Conservation (phyloP, 2,888 invertebrate species). For the Thymelicus sylvestris region DNA sequence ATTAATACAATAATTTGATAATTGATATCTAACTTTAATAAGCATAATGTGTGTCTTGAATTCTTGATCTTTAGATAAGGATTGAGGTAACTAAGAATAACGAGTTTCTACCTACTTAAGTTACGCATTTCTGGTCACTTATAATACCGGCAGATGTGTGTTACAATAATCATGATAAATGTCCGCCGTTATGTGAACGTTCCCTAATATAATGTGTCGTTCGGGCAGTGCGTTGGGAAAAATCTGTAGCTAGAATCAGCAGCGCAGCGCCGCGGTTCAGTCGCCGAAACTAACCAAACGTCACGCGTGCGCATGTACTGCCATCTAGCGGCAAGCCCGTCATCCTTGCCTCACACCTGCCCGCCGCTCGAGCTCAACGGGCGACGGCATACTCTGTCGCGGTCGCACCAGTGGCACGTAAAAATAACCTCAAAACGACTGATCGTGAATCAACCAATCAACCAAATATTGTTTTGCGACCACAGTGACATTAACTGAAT, state of each 20-base stretch:
- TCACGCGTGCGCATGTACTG: slow-evolving; percentile 63
- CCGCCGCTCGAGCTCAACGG: slow-evolving; percentile 42
- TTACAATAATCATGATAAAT: slow-evolving; percentile 5
- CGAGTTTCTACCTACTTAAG: no score
- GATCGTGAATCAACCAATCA: slow-evolving; percentile 67
- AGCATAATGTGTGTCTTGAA: no score
- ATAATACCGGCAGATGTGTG: background rate
- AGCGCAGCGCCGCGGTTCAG: slow-evolving; percentile 79
- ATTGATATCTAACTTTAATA: no score
- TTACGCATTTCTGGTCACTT: background rate
- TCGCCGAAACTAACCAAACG: slow-evolving; percentile 76
- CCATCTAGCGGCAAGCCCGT: slow-evolving; percentile 69
- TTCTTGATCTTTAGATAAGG: no score
- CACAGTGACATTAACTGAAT: slow-evolving; percentile 62
- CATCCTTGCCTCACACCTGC: slow-evolving; percentile 64
- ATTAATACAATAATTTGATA: no score
- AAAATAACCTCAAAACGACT: slow-evolving; percentile 80
- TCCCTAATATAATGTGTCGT: slow-evolving; percentile 65
- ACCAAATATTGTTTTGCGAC: slow-evolving; percentile 70
- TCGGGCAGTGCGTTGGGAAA: slow-evolving; percentile 79
- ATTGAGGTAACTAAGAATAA: no score
- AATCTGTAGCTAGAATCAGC: slow-evolving; percentile 81
- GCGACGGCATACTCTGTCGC: slow-evolving; percentile 70
- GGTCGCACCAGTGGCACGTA: slow-evolving; percentile 81
- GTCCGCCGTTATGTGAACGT: slow-evolving; percentile 55